Evolutionary conservation across 2,113 vertebrate species (phyloP).

Genomic region (Mixornis gularis): DNA sequence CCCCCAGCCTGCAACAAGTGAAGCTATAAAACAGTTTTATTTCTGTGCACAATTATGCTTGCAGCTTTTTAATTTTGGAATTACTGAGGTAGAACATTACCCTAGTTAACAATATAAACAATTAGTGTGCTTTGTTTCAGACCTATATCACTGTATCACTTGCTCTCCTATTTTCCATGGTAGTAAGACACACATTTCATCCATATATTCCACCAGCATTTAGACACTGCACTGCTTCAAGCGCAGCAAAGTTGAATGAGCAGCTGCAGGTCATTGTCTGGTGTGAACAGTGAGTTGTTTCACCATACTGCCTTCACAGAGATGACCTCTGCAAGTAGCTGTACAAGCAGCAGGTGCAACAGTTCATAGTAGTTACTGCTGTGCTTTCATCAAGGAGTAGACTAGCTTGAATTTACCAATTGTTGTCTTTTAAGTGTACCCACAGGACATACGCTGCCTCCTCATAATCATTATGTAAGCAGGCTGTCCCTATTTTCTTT

Average conservation of each 20-base stretch:
- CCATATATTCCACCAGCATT: background rate
- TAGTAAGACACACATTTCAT: background rate
- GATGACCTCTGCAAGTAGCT: background rate
- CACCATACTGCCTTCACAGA: background rate
- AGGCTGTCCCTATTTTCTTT: background rate
- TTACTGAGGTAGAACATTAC: background rate
- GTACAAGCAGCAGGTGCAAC: background rate
- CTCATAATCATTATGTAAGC: background rate
- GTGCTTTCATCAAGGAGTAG: background rate
- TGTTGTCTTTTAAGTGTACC: background rate
- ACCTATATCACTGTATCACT: fast-evolving
- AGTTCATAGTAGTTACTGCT: background rate
- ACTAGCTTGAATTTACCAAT: background rate
- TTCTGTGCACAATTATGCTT: background rate
- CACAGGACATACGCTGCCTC: fast-evolving
- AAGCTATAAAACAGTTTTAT: background rate
- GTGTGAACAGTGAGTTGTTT: background rate
- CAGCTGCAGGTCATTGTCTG: background rate
- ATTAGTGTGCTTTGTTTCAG: background rate
- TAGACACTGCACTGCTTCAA: background rate
- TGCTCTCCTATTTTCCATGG: background rate
- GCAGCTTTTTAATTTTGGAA: background rate
- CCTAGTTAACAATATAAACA: background rate
- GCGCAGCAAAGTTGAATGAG: background rate
- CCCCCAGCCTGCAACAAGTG: background rate